These are phyloP conservation scores for Crematogaster levior DNA, from an alignment of 2,888 invertebrate species.

Conservation along the genomic window DNA sequence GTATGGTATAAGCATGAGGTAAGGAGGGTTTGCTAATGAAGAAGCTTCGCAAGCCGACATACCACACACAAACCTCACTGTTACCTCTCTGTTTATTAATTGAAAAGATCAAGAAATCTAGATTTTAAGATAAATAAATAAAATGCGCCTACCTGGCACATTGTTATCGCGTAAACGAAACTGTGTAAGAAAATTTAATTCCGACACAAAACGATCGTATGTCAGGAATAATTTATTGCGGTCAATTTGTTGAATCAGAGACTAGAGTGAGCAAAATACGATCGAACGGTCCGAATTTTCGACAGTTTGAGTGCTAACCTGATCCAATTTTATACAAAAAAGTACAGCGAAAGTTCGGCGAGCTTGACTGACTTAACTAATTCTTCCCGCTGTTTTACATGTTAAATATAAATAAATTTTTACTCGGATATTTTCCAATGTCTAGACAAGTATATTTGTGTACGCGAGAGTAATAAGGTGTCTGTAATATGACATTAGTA, in stretches of 20 bases:
- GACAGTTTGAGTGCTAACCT: slow-evolving; percentile 42
- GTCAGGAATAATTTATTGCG: slow-evolving; percentile 27
- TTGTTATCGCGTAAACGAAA: neutral
- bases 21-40: slow-evolving; percentile 39
- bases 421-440: neutral
- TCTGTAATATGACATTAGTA: neutral
- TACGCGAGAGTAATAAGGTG: neutral
- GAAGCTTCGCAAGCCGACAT: slow-evolving; percentile 14
- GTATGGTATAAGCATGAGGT: neutral
- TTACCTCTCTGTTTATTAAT: slow-evolving; percentile 1
- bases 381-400: slow-evolving; percentile 15
- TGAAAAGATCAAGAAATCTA: neutral
- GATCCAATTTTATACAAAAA: slow-evolving; percentile 34
- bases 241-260: slow-evolving; percentile 36
- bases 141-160: neutral
- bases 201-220: neutral
- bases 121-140: neutral
- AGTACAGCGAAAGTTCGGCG: slow-evolving; percentile 18
- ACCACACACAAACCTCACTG: neutral
- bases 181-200: neutral
- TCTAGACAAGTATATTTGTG: neutral
- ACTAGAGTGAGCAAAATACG: neutral
- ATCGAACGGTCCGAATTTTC: slow-evolving; percentile 28
- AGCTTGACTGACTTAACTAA: slow-evolving; percentile 6
- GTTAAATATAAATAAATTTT: slow-evolving; percentile 26